Percentiles rank a stretch among this genome's conserved stretches.
These are phyloP conservation scores for Danio kyathit DNA, from an alignment of 2,797 vertebrate genomes.

Conservation along the genomic window DNA sequence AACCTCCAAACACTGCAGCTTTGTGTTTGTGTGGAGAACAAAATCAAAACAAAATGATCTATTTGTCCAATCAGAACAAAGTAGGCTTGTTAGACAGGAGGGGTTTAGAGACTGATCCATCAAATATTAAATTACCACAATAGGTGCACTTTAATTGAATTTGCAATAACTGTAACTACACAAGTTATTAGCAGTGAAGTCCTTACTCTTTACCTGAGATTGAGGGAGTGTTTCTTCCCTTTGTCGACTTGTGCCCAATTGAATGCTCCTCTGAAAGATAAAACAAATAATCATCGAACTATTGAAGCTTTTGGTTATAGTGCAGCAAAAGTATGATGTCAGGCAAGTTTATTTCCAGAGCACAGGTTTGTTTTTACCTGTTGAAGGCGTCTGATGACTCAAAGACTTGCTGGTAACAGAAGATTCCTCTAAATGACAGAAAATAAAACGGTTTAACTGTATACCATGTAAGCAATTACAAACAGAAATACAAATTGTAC, in stretches of 20 bases:
- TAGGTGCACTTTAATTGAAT: no score
- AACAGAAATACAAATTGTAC: neutral
- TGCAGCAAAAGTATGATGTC: neutral
- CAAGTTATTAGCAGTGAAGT: constrained; percentile 4
- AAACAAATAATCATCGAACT: neutral
- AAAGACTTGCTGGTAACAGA: neutral
- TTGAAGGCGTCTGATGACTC: neutral
- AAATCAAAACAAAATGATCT: no score
- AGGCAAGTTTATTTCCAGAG: neutral
- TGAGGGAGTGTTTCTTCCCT: neutral
- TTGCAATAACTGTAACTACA: no score
- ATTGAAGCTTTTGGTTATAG: neutral
- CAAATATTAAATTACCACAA: no score
- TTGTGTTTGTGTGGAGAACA: no score
- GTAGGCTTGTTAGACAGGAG: no score
- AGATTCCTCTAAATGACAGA: constrained; percentile 18
- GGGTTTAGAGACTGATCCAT: no score
- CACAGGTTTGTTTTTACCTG: constrained; percentile 7
- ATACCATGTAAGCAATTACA: neutral
- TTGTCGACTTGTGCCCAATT: neutral
- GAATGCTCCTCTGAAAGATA: neutral
- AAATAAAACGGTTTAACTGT: neutral
- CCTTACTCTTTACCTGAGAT: neutral
- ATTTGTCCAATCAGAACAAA: no score
- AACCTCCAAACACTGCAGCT: no score